These are phyloP conservation scores for Tachuris rubrigastra DNA, from an alignment of 2,113 vertebrate species.

Conservation along the genomic window DNA sequence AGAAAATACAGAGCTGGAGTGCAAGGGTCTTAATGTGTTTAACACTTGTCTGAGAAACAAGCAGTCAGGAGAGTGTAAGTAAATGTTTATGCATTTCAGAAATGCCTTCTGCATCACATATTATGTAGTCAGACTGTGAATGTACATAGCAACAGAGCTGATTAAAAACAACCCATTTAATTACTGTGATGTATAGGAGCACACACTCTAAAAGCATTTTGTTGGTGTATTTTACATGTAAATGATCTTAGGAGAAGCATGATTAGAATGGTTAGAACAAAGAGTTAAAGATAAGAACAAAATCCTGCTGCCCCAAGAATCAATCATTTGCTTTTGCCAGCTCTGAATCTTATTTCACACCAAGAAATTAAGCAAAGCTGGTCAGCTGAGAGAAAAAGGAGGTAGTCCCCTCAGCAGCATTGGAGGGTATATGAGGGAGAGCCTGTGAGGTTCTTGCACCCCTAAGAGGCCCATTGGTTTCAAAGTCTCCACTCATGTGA, in stretches of 20 bases:
- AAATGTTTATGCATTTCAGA: slow-evolving; percentile 72
- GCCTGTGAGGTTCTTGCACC: background rate
- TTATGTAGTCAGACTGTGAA: slow-evolving; percentile 11
- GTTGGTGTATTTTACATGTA: background rate
- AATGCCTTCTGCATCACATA: slow-evolving; percentile 63
- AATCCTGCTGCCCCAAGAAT: background rate
- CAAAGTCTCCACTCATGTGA: background rate
- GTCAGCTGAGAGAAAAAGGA: background rate
- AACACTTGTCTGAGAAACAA: slow-evolving; percentile 46
- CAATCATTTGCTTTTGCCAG: background rate
- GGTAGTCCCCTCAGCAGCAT: background rate
- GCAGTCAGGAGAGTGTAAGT: slow-evolving; percentile 46
- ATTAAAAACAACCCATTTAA: slow-evolving; percentile 25
- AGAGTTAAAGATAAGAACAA: background rate
- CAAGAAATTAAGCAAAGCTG: background rate
- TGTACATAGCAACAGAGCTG: slow-evolving; percentile 39
- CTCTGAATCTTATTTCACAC: background rate
- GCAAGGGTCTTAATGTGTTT: slow-evolving; percentile 9
- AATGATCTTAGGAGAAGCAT: background rate
- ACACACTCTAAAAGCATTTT: background rate
- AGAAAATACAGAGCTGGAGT: background rate
- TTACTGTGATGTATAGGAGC: background rate
- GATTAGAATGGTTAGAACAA: background rate
- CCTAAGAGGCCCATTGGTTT: background rate
- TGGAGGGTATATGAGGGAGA: background rate